Conservation (phyloP, 2,797 vertebrate species). For the Sphenodon punctatus region DNA sequence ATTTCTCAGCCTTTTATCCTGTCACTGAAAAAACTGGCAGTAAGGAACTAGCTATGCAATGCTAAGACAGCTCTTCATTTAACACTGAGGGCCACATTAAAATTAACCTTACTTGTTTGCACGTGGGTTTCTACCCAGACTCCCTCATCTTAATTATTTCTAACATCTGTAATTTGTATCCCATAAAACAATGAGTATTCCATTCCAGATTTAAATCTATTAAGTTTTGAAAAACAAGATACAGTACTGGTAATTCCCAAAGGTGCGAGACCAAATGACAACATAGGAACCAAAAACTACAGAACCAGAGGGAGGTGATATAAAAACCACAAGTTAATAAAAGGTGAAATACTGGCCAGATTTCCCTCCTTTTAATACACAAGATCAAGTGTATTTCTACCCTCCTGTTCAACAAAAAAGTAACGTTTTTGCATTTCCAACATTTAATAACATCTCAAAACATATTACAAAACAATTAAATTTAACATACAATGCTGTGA, state of each 20-base stretch:
- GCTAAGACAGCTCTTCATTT: neutral
- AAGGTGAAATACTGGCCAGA: neutral
- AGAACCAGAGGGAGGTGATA: neutral
- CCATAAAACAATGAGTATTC: too few species aligned
- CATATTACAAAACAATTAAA: too few species aligned
- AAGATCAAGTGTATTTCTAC: neutral
- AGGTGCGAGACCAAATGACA: neutral
- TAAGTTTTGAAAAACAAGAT: neutral
- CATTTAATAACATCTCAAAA: too few species aligned
- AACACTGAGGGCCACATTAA: neutral
- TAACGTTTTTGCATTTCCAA: too few species aligned
- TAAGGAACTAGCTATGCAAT: neutral
- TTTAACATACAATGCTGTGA: too few species aligned
- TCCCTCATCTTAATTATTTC: neutral
- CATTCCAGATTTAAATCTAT: neutral
- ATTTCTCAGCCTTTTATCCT: neutral
- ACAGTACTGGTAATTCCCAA: neutral
- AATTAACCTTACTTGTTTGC: neutral
- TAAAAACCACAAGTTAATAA: neutral
- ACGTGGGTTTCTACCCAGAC: neutral
- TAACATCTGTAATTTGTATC: too few species aligned
- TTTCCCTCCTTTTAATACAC: neutral
- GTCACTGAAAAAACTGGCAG: neutral
- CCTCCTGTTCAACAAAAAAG: too few species aligned
- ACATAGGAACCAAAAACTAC: neutral